phyloP scores from a whole-genome alignment of 2,888 invertebrate genomes.

The Escarpia spicata region DNA sequence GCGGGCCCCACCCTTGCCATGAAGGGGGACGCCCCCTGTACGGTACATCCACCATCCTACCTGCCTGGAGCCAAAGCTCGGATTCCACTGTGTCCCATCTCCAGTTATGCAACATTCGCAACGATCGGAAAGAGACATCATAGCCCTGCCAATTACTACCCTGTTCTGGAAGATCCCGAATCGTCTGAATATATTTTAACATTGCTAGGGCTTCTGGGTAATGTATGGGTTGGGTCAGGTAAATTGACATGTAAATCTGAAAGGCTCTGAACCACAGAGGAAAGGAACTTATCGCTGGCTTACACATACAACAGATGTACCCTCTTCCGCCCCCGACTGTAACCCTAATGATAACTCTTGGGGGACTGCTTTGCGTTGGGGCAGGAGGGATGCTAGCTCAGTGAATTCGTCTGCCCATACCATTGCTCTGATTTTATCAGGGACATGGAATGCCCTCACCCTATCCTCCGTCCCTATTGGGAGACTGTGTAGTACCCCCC shows the following conservation, averaged over 20 bases:
- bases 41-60: not conserved
- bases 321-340: not conserved
- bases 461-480: too few species aligned
- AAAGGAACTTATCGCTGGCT: not conserved
- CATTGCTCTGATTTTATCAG: not conserved
- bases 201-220: not conserved
- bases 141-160: not conserved
- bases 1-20: not conserved
- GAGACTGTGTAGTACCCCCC: too few species aligned
- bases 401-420: not conserved
- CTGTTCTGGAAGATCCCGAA: not conserved
- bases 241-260: not conserved
- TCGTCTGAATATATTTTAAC: not conserved
- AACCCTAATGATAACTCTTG: not conserved
- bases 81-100: not conserved
- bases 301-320: not conserved
- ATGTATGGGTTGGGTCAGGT: not conserved
- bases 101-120: not conserved
- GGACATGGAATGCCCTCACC: not conserved
- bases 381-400: not conserved
- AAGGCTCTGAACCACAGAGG: not conserved
- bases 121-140: not conserved
- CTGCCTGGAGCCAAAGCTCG: not conserved
- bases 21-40: not conserved
- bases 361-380: not conserved